Evolutionary conservation across 1,140 invertebrate species (phyloP).

Genomic region (Achroia grisella): DNA sequence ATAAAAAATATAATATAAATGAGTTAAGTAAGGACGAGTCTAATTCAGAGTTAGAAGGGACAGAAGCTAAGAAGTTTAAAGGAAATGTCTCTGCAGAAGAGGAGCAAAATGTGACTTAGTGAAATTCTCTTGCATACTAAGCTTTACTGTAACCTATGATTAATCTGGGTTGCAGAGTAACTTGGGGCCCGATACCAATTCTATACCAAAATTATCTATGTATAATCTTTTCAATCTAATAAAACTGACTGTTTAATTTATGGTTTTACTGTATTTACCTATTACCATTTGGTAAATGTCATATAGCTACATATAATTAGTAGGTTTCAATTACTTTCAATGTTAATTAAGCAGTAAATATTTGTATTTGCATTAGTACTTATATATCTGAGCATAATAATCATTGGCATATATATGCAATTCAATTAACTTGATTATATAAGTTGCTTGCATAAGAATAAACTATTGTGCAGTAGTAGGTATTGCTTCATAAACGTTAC

Average conservation of each 20-base stretch:
- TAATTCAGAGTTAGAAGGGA: constrained; percentile 41
- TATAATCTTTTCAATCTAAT: constrained; percentile 10
- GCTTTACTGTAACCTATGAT: constrained; percentile 4
- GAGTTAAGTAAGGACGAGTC: constrained; percentile 57
- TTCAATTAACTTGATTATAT: constrained; percentile 4
- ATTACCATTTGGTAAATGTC: neutral
- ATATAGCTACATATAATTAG: neutral
- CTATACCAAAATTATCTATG: constrained; percentile 16
- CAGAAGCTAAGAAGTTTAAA: constrained; percentile 58
- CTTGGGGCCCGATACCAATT: constrained; percentile 13
- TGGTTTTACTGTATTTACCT: too few relatives aligned
- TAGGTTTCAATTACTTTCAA: too few relatives aligned
- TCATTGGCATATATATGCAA: too few relatives aligned
- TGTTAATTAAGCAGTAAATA: too few relatives aligned
- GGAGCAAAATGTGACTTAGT: constrained; percentile 28
- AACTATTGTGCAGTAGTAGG: neutral
- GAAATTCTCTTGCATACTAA: constrained; percentile 10
- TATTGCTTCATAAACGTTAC: constrained; percentile 2
- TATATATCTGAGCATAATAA: too few relatives aligned
- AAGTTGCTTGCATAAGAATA: constrained; percentile 5
- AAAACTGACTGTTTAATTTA: neutral
- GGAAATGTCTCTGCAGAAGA: constrained; percentile 28
- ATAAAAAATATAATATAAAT: constrained; percentile 64
- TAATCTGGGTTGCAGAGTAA: constrained; percentile 11
- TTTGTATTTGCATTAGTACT: too few relatives aligned